A percentile compares a stretch with the other conserved stretches of the same genome.
Conservation (phyloP, 2,113 vertebrate genomes). For the Paradisaea rubra region DNA sequence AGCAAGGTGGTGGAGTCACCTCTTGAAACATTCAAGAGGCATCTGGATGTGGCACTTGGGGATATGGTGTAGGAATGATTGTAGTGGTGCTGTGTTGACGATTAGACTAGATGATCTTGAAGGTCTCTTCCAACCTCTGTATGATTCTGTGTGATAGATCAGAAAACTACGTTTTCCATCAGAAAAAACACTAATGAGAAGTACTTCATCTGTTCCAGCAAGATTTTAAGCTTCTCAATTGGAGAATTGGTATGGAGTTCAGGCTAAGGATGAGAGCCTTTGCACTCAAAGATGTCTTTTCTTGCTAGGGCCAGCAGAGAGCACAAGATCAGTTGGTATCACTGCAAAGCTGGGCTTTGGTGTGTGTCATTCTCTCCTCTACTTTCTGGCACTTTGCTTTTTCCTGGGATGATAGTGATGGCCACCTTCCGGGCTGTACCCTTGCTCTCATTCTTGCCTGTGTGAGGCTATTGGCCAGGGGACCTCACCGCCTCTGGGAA, state of each 20-base stretch:
- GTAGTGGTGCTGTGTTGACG: neutral
- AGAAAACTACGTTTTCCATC: neutral
- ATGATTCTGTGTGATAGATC: neutral
- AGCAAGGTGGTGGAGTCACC: neutral
- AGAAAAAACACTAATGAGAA: neutral
- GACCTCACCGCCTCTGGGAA: neutral
- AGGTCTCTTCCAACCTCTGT: neutral
- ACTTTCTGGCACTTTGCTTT: neutral
- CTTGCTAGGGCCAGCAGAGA: neutral
- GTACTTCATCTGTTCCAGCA: neutral
- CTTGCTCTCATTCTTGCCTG: fast-evolving
- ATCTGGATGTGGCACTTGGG: neutral
- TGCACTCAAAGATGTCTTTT: neutral
- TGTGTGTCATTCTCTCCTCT: neutral
- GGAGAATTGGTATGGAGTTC: neutral
- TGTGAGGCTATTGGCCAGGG: neutral
- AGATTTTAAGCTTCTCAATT: neutral
- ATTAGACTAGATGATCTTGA: neutral
- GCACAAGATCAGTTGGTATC: neutral
- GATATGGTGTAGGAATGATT: too few species aligned
- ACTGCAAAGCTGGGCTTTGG: neutral
- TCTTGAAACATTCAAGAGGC: neutral
- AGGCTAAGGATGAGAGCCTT: neutral
- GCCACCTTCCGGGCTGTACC: fast-evolving
- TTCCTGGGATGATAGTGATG: fast-evolving